phyloP scores from a whole-genome alignment of 2,888 invertebrate species.

The Rhamphomyia laevipes region DNA sequence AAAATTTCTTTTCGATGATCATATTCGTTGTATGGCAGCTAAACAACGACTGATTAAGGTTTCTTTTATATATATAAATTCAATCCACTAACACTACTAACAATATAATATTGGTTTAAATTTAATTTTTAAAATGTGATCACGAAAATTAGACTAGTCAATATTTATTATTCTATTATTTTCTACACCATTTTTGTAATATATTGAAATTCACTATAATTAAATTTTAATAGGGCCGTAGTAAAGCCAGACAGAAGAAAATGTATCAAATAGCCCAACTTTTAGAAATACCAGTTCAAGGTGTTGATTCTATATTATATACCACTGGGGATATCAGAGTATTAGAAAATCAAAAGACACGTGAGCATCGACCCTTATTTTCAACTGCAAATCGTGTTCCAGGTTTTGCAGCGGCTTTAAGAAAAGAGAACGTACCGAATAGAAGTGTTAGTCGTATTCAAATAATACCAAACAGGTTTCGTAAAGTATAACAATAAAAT shows the following conservation, averaged over 20 bases:
- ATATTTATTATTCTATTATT: no score
- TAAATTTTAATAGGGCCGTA: slow-evolving; percentile 52
- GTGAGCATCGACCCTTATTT: slow-evolving; percentile 44
- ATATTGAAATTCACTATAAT: no score
- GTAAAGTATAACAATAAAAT: not conserved
- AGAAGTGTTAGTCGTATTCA: slow-evolving; percentile 33
- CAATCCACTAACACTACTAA: not conserved
- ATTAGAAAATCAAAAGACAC: slow-evolving; percentile 22
- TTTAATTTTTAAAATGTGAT: not conserved
- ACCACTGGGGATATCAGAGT: slow-evolving; percentile 24
- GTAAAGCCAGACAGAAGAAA: slow-evolving; percentile 91
- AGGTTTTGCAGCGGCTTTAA: slow-evolving; percentile 46
- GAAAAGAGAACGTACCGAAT: slow-evolving; percentile 33
- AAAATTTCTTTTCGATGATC: slow-evolving; percentile 96
- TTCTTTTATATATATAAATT: not conserved
- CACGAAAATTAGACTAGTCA: not conserved
- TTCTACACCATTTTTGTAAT: no score
- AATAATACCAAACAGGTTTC: slow-evolving; percentile 31
- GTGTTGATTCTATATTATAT: slow-evolving; percentile 29
- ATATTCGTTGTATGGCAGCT: slow-evolving; percentile 97
- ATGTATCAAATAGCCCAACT: slow-evolving; percentile 91
- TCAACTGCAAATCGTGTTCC: slow-evolving; percentile 40
- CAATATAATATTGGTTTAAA: not conserved
- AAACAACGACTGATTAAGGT: slow-evolving; percentile 80
- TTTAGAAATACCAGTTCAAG: slow-evolving; percentile 60